Conservation (phyloP, 1,140 invertebrate species). For the Drosophila ohnishii region DNA sequence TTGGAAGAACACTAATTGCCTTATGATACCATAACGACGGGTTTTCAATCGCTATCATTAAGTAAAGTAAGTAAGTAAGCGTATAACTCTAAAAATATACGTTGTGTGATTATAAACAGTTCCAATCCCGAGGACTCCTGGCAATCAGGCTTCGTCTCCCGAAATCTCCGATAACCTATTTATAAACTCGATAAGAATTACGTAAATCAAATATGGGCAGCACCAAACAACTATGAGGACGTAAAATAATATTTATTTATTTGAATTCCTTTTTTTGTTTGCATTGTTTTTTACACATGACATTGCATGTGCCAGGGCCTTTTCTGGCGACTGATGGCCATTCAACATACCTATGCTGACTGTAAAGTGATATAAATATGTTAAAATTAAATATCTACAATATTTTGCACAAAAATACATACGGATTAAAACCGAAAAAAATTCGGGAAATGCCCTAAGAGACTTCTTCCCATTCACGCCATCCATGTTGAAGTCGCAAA, state of each 20-base stretch:
- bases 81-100: too few species aligned
- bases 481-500: constrained; percentile 3
- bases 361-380: neutral
- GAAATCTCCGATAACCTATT: neutral
- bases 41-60: too few species aligned
- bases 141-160: too few species aligned
- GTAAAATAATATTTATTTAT: neutral
- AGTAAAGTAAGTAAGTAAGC: too few species aligned
- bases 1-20: too few species aligned
- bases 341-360: neutral
- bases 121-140: neutral
- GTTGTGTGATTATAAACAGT: neutral
- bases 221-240: too few species aligned
- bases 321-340: neutral
- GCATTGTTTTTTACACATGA: constrained; percentile 3
- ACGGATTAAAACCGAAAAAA: constrained; percentile 4
- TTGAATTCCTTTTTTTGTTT: neutral
- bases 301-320: constrained; percentile 4
- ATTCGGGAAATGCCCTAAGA: neutral
- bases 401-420: neutral
- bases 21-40: too few species aligned
- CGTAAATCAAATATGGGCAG: too few species aligned
- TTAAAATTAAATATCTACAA: neutral
- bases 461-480: constrained; percentile 6
- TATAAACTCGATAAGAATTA: too few species aligned